These are phyloP conservation scores for Dryococelus australis DNA, from an alignment of 2,888 invertebrate species.

Conservation along the genomic window DNA sequence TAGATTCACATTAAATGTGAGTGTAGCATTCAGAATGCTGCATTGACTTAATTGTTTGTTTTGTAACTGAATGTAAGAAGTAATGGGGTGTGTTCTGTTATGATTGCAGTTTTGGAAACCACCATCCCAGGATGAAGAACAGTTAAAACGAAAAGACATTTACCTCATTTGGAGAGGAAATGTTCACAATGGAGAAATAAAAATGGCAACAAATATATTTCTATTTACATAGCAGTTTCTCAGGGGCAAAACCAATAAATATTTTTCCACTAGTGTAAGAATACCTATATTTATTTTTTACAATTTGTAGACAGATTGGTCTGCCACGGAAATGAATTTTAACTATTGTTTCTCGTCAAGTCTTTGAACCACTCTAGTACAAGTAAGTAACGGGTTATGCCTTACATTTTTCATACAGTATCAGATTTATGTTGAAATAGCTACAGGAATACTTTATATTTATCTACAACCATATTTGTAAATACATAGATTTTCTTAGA, in stretches of 20 bases:
- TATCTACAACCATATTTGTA: constrained; percentile 42
- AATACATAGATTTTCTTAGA: constrained; percentile 37
- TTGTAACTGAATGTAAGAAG: too few species aligned
- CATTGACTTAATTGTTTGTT: too few species aligned
- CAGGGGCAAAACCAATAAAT: constrained; percentile 42
- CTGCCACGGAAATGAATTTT: constrained; percentile 31
- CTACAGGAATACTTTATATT: constrained; percentile 40
- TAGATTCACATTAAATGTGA: too few species aligned
- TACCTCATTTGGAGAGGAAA: constrained; percentile 41
- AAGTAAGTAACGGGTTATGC: constrained; percentile 45
- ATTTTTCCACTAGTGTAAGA: constrained; percentile 31
- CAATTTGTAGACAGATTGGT: constrained; percentile 38
- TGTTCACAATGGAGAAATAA: constrained; percentile 37
- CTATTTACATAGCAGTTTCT: constrained; percentile 40
- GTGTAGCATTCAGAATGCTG: too few species aligned
- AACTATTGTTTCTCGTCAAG: constrained; percentile 28
- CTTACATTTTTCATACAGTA: constrained; percentile 39
- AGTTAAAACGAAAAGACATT: constrained; percentile 40
- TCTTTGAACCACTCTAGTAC: constrained; percentile 39
- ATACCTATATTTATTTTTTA: constrained; percentile 26
- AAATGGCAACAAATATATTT: constrained; percentile 34
- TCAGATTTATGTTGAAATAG: constrained; percentile 43
- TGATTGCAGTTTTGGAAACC: constrained; percentile 38
- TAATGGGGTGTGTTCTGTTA: neutral
- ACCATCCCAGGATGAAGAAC: constrained; percentile 40